Base-by-base conservation (phyloP, 2,888 invertebrate species). In the Carpatolechia fugitivella region DNA sequence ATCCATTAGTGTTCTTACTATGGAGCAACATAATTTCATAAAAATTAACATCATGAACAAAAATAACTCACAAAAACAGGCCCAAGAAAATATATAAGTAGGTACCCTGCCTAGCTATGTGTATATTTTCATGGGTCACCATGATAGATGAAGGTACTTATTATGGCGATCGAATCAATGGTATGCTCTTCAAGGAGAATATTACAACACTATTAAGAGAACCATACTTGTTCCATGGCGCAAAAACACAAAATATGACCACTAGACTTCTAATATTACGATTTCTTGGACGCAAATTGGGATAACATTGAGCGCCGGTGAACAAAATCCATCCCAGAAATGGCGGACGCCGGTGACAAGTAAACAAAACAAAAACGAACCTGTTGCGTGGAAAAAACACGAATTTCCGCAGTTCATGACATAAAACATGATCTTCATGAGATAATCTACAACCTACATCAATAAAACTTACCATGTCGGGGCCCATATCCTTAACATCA, bases 401-500 rank as follows among this genome's bases (percentile, higher is more conserved):
- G 60, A 75, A 72, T 77, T 74, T 76, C 60, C 41, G 60, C 47
- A 78, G 63, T 77, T 85, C 74, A 90, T 89, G 85, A 90, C 84
- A 79, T 85, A 88, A 85, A 87, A 82, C 73, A 64, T 64, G 55
- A 62, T 63, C 66, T 61, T 58, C 68, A 62, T 65, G 60, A 54
- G 60, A 56, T 69, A 67, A 64, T 76, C 72, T 78, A 74, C 56
- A 61, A 57, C 53, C 61, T 67, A 60, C 66, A 69, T 56, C 24
- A 52, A 65, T 68, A 68, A 77, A 76, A 88, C 90, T 92, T 90
- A 95, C 94, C 94, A 95, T 94, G 90, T 94, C 94, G 90, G 94
- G 94, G 91, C 94, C 94, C 93, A 94, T 93, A 91, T 94, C 93
- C 92, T 93, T 94, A 93, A 94, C 94, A 92, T 94, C 93, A 87